Base-by-base conservation (phyloP, 2,113 vertebrate species). In the Rynchops niger region DNA sequence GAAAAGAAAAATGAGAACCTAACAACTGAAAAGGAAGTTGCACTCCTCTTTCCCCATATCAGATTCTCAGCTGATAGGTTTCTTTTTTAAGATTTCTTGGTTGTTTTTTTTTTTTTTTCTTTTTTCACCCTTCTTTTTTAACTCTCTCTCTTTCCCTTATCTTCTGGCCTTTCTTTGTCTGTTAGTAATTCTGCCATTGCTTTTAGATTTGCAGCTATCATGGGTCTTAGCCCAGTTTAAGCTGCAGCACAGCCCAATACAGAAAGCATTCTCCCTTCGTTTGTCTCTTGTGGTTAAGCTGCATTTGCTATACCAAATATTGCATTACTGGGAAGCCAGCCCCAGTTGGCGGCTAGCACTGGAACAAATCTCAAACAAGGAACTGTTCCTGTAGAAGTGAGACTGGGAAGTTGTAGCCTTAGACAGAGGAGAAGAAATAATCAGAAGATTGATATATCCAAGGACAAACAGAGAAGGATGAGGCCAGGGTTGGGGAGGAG, bases 11-110 rank as follows among this genome's bases (percentile, higher is more conserved):
- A 95, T 9, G 76, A 86, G 90, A 96, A 97, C 59, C 8, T 63
- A 88, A n/a, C 29, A 47, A 76, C 53, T 26, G 25, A 73, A 82
- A 88, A 90, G 95, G 93, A 97, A 96, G 76, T 95, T 73, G 49
- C 71, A 70, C 15, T 65, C 34, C 42, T 85, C n/a, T 67, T 92
- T 82, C 90, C 85, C 26, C 66, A 82, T 32, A 77, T 9, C 22
- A 27, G 4, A 81, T 27, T 42, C 27, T 58, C 26, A 72, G 43
- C 52, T 52, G 17, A 69, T 11, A 53, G 6, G 1, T 53, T 89
- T 89, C 59, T 17, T 90, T 90, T 67, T 43, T 27, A 55, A 67
- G 9, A 69, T 25, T 7, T 72, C 12, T 30, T 14, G 4, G n/a
- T n/a, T n/a, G n/a, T n/a, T 3, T 8, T 52, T 61, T 6, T 58